Conservation (phyloP, 1,140 invertebrate species). For the Drosophila busckii region DNA sequence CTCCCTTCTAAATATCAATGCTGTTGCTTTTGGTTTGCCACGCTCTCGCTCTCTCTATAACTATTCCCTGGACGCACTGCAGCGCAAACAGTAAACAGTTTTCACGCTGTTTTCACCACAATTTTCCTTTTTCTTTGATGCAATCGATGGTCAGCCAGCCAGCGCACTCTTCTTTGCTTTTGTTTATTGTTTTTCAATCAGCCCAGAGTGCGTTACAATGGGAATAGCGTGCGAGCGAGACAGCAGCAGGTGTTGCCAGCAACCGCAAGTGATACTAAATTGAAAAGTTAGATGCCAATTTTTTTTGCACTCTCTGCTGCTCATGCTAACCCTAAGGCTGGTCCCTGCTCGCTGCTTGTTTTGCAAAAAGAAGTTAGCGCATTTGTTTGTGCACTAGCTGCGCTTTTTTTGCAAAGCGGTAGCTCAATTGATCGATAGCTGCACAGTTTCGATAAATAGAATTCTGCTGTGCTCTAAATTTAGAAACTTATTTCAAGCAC, state of each 20-base stretch:
- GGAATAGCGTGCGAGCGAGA: constrained; percentile 15
- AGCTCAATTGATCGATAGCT: constrained; percentile 39
- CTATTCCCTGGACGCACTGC: constrained; percentile 19
- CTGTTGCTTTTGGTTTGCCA: constrained; percentile 28
- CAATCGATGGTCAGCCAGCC: not conserved
- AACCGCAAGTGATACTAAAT: constrained; percentile 53
- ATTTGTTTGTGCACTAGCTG: no score
- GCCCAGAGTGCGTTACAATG: constrained; percentile 42
- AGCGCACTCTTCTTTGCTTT: not conserved
- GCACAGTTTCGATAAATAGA: no score
- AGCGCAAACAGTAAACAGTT: constrained; percentile 40
- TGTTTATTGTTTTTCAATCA: constrained; percentile 64
- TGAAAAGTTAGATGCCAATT: constrained; percentile 48
- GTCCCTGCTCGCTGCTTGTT: no score
- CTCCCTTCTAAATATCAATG: constrained; percentile 44
- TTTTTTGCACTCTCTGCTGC: not conserved
- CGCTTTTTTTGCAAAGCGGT: no score
- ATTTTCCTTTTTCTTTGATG: constrained; percentile 34
- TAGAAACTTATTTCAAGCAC: no score
- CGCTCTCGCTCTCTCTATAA: constrained; percentile 8
- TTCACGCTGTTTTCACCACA: constrained; percentile 54
- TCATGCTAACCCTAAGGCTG: no score
- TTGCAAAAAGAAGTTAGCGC: no score
- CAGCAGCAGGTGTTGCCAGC: constrained; percentile 17
- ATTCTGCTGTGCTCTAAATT: no score